Conservation (phyloP, 2,797 vertebrate species). For the Esox lucius region DNA sequence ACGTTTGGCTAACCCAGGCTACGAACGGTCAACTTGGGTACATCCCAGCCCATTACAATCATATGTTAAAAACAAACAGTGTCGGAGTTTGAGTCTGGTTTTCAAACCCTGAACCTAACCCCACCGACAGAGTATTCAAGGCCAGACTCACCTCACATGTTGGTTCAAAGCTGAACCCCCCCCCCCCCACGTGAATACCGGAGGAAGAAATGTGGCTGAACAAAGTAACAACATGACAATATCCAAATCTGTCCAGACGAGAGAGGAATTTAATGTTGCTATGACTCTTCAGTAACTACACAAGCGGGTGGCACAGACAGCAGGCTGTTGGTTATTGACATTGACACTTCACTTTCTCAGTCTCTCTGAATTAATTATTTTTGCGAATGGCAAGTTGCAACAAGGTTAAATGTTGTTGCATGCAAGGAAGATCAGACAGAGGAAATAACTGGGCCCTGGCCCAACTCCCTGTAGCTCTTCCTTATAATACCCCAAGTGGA, state of each 20-base stretch:
- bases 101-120: not conserved
- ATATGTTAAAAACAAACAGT: conserved; percentile 28
- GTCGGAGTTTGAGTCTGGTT: not conserved
- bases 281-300: conserved; percentile 52
- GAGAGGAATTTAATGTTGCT: conserved; percentile 30
- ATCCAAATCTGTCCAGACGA: conserved; percentile 33
- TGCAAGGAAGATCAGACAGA: conserved; percentile 2
- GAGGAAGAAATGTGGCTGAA: not conserved
- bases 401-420: conserved; percentile 4
- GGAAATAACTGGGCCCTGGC: not conserved
- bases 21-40: conserved; percentile 51
- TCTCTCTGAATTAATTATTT: not conserved
- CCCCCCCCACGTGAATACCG: not conserved
- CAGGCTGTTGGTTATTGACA: conserved; percentile 5
- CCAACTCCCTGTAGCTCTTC: not conserved
- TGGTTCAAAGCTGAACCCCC: too few species aligned
- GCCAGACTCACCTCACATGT: too few species aligned
- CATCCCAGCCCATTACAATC: conserved; percentile 6
- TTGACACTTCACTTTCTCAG: conserved; percentile 16
- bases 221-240: conserved; percentile 26
- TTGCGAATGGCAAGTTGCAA: conserved; percentile 33
- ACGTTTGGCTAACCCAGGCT: conserved; percentile 49
- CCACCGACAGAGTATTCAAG: too few species aligned
- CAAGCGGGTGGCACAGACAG: not conserved
- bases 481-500: not conserved